Percentiles rank a stretch among this genome's conserved stretches.
Conservation (phyloP, 2,797 vertebrate species). For the Hydrophis major region DNA sequence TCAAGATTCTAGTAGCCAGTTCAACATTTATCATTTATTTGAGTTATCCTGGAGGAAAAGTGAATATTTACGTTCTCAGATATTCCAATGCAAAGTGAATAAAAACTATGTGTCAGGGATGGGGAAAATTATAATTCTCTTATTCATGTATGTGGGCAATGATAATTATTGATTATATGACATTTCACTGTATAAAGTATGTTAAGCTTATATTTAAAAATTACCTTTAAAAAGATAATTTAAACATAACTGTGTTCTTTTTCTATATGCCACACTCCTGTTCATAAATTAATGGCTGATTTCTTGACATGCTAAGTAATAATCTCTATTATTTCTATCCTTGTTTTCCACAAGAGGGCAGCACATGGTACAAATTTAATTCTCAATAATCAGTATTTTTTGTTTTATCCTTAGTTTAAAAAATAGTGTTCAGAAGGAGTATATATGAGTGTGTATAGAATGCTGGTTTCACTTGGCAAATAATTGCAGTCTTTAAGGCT, state of each 20-base stretch:
- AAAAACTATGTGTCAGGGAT: neutral
- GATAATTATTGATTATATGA: neutral
- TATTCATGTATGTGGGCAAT: neutral
- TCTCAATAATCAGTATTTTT: neutral
- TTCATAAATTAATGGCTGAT: neutral
- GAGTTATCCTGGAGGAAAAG: neutral
- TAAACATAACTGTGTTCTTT: neutral
- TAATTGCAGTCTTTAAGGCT: neutral
- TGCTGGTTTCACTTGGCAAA: neutral
- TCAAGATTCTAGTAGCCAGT: neutral
- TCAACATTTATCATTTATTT: neutral
- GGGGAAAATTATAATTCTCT: neutral
- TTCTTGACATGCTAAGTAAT: neutral
- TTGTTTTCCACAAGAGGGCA: slow-evolving; percentile 50
- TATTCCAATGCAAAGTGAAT: neutral
- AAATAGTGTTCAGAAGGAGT: neutral
- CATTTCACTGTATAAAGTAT: neutral
- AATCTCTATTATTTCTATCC: neutral
- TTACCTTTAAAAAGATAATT: neutral
- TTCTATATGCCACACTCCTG: neutral
- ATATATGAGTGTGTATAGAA: neutral
- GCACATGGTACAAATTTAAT: neutral
- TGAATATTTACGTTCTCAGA: neutral
- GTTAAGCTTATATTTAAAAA: neutral
- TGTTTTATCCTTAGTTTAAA: neutral